These are phyloP conservation scores for Dioctria linearis DNA, from an alignment of 2,888 invertebrate species.

Conservation along the genomic window DNA sequence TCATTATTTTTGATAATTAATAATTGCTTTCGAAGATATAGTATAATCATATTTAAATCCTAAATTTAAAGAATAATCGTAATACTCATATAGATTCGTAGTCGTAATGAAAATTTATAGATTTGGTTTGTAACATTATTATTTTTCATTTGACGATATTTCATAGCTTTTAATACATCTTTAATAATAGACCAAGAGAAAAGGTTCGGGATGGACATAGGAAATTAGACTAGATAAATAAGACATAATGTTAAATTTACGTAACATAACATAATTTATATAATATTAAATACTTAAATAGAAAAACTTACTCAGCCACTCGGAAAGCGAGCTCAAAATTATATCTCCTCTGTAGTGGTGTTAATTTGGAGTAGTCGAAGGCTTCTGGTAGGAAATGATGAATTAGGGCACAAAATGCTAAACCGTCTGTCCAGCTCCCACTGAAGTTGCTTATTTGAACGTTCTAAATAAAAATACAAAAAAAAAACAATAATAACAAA, in stretches of 20 bases:
- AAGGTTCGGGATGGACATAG: background rate
- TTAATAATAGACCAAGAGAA: too few species aligned
- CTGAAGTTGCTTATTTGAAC: constrained; percentile 99
- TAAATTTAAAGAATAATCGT: too few species aligned
- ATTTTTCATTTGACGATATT: too few species aligned
- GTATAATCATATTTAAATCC: too few species aligned
- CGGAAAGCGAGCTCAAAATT: constrained; percentile 99
- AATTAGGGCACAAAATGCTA: constrained; percentile 98
- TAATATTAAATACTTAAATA: background rate
- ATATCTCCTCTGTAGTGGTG: constrained; percentile 90
- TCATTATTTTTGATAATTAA: too few species aligned
- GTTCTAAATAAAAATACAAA: constrained; percentile 77
- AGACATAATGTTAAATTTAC: background rate
- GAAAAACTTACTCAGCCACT: constrained; percentile 92
- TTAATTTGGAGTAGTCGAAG: constrained; percentile 93
- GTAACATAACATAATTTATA: background rate
- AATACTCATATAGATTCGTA: background rate
- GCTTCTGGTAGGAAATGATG: constrained; percentile 98
- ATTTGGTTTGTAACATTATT: background rate
- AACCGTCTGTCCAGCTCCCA: constrained; percentile 97
- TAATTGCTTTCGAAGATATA: too few species aligned
- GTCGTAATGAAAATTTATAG: background rate
- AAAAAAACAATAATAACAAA: constrained; percentile 54
- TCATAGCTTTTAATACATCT: too few species aligned
- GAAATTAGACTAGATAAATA: constrained; percentile 2